Evolutionary conservation across 30 jellyfish, hydroid and myxozoan genomes (phyloP).

Genomic region (Cassiopea andromeda): DNA sequence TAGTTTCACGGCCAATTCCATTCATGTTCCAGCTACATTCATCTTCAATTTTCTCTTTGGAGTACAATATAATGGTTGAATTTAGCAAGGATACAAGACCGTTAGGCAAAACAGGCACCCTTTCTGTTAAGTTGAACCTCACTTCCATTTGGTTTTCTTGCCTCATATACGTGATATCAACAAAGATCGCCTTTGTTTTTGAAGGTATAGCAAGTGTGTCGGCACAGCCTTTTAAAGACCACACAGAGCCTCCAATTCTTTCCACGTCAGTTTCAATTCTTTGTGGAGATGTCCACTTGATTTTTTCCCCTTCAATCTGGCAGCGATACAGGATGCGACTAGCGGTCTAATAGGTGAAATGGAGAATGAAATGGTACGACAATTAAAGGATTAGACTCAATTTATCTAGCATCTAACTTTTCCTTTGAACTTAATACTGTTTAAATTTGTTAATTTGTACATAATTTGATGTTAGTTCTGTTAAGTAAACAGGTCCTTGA

Average conservation of each 20-base stretch:
- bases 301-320: background rate
- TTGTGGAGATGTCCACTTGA: conserved; percentile 48
- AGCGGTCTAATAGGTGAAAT: background rate
- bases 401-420: no score
- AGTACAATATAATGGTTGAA: conserved; percentile 9
- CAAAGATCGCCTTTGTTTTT: conserved; percentile 13
- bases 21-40: background rate
- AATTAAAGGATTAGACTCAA: no score
- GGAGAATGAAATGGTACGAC: background rate
- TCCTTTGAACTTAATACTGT: no score
- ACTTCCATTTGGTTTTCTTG: background rate
- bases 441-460: no score
- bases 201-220: background rate
- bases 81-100: conserved; percentile 18
- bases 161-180: background rate
- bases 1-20: conserved; percentile 25
- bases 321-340: conserved; percentile 31
- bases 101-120: conserved; percentile 11
- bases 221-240: background rate
- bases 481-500: no score
- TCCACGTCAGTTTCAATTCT: conserved; percentile 21
- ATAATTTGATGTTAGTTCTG: no score
- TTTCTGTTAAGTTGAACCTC: conserved; percentile 25
- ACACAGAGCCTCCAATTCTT: conserved; percentile 10
- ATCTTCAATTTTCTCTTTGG: background rate